phyloP scores from a whole-genome alignment of 92 coral and sea anemone genomes.

The Phenganax marumi region DNA sequence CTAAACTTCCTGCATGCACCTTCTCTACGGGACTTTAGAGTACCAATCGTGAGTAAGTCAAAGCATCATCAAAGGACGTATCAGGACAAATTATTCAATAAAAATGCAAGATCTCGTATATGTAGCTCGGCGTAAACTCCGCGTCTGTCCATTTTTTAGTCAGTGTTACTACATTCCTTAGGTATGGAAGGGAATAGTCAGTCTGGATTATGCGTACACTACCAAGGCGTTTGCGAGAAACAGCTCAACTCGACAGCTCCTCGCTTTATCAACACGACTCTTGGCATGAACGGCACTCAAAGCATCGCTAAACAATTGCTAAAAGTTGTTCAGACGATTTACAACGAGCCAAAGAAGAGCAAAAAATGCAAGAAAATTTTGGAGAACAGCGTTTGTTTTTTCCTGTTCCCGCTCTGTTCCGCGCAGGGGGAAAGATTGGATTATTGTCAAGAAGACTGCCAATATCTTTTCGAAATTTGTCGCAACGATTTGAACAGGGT shows the following conservation, averaged over 20 bases:
- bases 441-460: slow-evolving; percentile 81
- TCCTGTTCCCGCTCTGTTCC: slow-evolving; percentile 71
- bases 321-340: background rate
- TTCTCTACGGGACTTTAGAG: too few relatives aligned
- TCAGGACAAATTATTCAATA: too few relatives aligned
- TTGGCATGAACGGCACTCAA: slow-evolving; percentile 24
- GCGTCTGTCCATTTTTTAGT: too few relatives aligned
- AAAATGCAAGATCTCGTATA: too few relatives aligned
- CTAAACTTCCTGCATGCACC: too few relatives aligned
- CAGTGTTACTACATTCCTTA: background rate
- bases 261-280: slow-evolving; percentile 6
- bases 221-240: background rate
- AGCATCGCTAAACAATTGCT: background rate
- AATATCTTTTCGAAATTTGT: slow-evolving; percentile 70
- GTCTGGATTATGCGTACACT: background rate
- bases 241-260: slow-evolving; percentile 24
- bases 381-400: slow-evolving; percentile 69
- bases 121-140: too few relatives aligned
- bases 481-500: slow-evolving; percentile 60
- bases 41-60: too few relatives aligned
- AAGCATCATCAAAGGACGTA: too few relatives aligned
- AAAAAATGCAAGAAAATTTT: slow-evolving; percentile 59
- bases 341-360: background rate
- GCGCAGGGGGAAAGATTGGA: slow-evolving; percentile 49
- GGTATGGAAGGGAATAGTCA: slow-evolving; percentile 29